Percentiles rank a stretch among this genome's conserved stretches.
Conservation (phyloP, 2,113 vertebrate genomes). For the Neopipo cinnamomea region DNA sequence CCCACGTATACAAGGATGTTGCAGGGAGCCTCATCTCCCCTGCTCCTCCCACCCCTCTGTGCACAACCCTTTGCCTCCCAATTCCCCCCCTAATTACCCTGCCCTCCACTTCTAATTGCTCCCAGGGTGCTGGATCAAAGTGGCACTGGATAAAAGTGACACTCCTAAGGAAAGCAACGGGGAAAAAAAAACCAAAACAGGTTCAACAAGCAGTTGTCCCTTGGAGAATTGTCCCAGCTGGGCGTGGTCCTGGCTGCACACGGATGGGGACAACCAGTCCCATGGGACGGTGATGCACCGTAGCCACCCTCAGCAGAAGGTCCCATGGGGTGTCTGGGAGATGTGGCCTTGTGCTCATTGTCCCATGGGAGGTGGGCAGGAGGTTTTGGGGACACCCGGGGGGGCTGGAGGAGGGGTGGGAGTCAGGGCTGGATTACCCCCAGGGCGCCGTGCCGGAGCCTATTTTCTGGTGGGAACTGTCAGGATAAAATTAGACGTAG, state of each 20-base stretch:
- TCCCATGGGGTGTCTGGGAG: not conserved
- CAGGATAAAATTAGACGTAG: slow-evolving; percentile 15
- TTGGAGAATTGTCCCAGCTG: not conserved
- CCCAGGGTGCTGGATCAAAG: fast-evolving
- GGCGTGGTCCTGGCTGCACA: not conserved
- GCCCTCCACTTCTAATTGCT: not conserved
- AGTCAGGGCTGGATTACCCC: not conserved
- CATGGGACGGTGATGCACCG: fast-evolving
- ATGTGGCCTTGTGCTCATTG: fast-evolving
- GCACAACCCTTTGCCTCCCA: not conserved
- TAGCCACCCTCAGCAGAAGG: too few species aligned
- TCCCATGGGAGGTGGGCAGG: not conserved
- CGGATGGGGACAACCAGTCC: fast-evolving
- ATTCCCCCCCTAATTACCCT: not conserved
- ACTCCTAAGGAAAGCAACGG: not conserved
- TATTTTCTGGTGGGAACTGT: not conserved
- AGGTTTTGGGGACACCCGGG: not conserved
- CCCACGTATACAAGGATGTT: not conserved
- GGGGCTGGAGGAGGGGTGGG: not conserved
- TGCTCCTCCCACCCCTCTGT: fast-evolving
- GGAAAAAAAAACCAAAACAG: not conserved
- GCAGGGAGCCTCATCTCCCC: not conserved
- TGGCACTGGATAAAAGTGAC: not conserved
- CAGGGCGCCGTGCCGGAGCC: fast-evolving
- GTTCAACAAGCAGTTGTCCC: fast-evolving